These are phyloP conservation scores for Leptobrachium ailaonicum DNA, from an alignment of 2,113 vertebrate genomes.

Conservation along the genomic window DNA sequence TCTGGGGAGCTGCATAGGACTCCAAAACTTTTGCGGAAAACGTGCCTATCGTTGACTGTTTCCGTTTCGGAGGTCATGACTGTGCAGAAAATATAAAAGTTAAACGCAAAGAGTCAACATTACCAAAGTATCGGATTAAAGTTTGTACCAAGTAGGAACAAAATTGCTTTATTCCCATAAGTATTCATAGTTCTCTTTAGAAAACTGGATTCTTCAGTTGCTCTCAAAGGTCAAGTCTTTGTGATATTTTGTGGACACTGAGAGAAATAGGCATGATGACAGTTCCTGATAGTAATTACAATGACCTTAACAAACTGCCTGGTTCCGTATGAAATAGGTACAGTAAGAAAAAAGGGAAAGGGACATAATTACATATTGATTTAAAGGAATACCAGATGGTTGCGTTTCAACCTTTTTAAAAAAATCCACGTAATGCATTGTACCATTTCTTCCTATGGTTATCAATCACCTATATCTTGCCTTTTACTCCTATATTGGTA, in stretches of 20 bases:
- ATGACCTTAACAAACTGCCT: constrained; percentile 28
- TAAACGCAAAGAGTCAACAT: not conserved
- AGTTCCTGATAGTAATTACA: constrained; percentile 31
- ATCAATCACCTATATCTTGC: too few relatives aligned
- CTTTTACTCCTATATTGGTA: too few relatives aligned
- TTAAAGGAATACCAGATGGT: not conserved
- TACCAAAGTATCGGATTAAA: constrained; percentile 16
- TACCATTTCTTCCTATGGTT: too few relatives aligned
- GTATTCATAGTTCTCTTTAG: constrained; percentile 11
- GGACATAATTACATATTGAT: not conserved
- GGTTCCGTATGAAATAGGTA: constrained; percentile 5
- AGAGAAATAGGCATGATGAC: constrained; percentile 30
- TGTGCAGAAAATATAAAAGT: constrained; percentile 5
- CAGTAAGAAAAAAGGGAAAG: not conserved
- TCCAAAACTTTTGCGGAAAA: too few relatives aligned
- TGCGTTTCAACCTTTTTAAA: too few relatives aligned
- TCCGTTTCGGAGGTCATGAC: not conserved
- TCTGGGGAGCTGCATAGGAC: too few relatives aligned
- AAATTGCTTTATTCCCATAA: constrained; percentile 30
- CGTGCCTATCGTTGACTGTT: too few relatives aligned
- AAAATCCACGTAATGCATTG: too few relatives aligned
- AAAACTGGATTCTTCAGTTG: constrained; percentile 41
- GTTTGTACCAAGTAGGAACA: constrained; percentile 18
- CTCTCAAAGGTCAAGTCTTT: constrained; percentile 39
- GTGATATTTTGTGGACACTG: constrained; percentile 40